Evolutionary conservation across 2,888 invertebrate species (phyloP), one percentile per base, ranked within the genome.

Genomic region (Lasioglossum leucozonium): DNA sequence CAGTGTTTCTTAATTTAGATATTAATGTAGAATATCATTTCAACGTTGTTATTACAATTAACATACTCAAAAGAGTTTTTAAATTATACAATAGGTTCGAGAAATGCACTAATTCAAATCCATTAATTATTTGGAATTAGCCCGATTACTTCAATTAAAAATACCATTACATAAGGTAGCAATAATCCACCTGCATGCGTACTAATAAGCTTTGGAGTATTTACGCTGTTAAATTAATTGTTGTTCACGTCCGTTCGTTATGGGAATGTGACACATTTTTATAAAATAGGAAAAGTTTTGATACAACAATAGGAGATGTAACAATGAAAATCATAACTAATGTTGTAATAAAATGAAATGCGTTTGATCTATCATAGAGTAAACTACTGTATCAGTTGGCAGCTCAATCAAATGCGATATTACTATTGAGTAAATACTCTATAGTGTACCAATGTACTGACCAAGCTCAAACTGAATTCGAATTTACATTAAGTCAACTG

Each of bases 401-500:
- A 74, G 42, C 67, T 26, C 37, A 47, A 72, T 62, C 71, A 47
- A 18, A 11, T 18, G 22, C 13, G 40, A 30, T 77, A 77, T 65
- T 47, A 40, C 40, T 42, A 65, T 65, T 62, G 13, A 72, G 65
- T 65, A 65, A 77, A 81, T 77, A 77, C 26, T 37, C 11, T 51
- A 5, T 37, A 62, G n/a, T 26, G n/a, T 55, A 26, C 16, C 22
- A 40, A 13, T 30, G 30, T 58, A 72, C 22, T 11, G 16, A 22
- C 11, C 47, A 44, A 72, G 16, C 51, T 40, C 47, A 77, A 77
- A 72, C 30, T 72, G 75, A 80, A 75, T 81, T 34, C 77, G 40
- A 51, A 65, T 77, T 51, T 62, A 30, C 26, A 72, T 77, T 77
- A 72, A 72, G 72, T 51, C 47, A 81, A 81, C 77, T 77, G 72